Conservation (phyloP, 2,797 vertebrate species). For the Halcyon badia region DNA sequence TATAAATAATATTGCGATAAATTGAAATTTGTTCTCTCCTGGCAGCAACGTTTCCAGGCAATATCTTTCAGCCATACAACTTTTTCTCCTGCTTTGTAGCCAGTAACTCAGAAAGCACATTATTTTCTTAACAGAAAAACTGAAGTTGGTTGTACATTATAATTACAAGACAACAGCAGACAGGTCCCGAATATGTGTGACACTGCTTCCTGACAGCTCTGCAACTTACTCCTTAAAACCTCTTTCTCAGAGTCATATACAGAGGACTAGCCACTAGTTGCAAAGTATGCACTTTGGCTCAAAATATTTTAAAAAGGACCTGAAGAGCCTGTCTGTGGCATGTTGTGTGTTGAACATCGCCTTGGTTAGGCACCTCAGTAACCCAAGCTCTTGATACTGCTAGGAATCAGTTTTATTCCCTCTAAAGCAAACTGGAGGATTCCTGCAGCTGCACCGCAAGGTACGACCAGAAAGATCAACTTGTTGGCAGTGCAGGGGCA, state of each 20-base stretch:
- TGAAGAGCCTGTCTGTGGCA: not conserved
- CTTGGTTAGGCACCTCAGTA: not conserved
- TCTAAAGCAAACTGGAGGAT: not conserved
- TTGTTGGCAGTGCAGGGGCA: not conserved
- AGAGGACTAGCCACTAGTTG: not conserved
- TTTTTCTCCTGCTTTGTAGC: not conserved
- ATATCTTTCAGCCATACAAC: not conserved
- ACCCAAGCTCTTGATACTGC: rapidly evolving
- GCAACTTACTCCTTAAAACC: not conserved
- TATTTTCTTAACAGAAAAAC: not conserved
- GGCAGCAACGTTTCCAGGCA: not conserved
- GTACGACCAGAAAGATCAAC: not conserved
- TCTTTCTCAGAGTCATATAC: not conserved
- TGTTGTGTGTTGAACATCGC: not conserved
- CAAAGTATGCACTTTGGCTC: not conserved
- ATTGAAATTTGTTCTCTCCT: not conserved
- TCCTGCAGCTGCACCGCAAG: not conserved
- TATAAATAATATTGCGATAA: not conserved
- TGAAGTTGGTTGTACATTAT: not conserved
- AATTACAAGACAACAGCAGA: not conserved
- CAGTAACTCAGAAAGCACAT: not conserved
- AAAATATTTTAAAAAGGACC: not conserved
- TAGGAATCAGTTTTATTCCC: not conserved
- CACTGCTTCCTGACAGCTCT: not conserved
- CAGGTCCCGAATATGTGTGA: not conserved